Evolutionary conservation across 2,797 vertebrate genomes (phyloP), one percentile per base, ranked within the genome.

Genomic region (Halcyon badia): DNA sequence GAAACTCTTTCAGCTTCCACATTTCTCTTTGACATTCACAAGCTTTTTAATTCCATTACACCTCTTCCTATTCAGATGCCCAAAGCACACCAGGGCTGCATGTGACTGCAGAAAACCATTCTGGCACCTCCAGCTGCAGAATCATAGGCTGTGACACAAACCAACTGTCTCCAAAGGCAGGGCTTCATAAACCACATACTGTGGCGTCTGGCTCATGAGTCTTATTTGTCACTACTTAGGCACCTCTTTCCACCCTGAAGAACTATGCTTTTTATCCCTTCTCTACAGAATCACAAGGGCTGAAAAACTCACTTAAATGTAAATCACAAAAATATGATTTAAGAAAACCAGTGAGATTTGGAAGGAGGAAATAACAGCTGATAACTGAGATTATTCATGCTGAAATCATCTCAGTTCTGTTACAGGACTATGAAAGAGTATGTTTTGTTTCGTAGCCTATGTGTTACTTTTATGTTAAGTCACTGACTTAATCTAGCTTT

Each of bases 11-110:
- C 51, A 41, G 10, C 58, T 92, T 42, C 51, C 39, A n/a, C 26
- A 37, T 70, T 92, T 76, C 70, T 70, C 15, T 80, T 30, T 75
- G 61, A 85, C 61, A 54, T 61, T 73, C 76, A 91, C 42, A 68
- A 80, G 61, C 51, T 51, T 93, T 90, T 66, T 61, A 65, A 86
- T 56, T 72, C 26, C n/a, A 31, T 79, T 76, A 69, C 51, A 84
- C 26, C 56, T 82, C 46, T 90, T 89, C 56, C 60, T 52, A 18
- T 26, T 49, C 83, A 68, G 31, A 52, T 39, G 19, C 79, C 49
- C 21, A 35, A 70, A 65, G 56, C 0, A 0, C 2, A 3, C 61
- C 31, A 51, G 21, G 44, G 24, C 68, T 83, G 42, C 18, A 12
- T 3, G 14, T 1, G 14, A 57, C 41, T 76, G 57, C 65, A 86